A percentile compares a stretch with the other conserved stretches of the same genome.
These are phyloP conservation scores for Xestia xanthographa DNA, from an alignment of 2,888 invertebrate genomes.

Conservation along the genomic window DNA sequence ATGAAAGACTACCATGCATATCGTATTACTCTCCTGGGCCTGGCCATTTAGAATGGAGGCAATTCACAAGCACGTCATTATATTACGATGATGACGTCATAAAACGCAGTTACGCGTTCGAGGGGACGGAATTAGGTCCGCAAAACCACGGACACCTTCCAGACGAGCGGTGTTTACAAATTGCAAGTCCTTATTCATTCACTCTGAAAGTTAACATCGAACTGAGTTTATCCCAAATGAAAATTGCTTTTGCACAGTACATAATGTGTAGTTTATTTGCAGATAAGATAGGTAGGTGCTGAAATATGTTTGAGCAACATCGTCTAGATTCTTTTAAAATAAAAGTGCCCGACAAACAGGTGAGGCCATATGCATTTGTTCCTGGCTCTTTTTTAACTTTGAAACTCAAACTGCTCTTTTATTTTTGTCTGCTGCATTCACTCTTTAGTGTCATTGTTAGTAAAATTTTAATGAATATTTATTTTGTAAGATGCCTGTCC, in stretches of 20 bases:
- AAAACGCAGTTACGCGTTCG: constrained; percentile 75
- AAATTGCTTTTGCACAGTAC: background rate
- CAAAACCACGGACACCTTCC: constrained; percentile 60
- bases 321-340: constrained; percentile 15
- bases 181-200: constrained; percentile 20
- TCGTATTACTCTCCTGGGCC: constrained; percentile 39
- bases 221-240: background rate
- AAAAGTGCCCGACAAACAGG: constrained; percentile 32
- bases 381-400: constrained; percentile 36
- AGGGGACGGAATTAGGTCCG: constrained; percentile 73
- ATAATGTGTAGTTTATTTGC: background rate
- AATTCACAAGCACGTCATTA: constrained; percentile 79
- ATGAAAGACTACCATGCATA: constrained; percentile 31
- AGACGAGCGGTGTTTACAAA: constrained; percentile 48
- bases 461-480: constrained; percentile 17
- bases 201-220: background rate
- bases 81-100: constrained; percentile 79
- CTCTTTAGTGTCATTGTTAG: constrained; percentile 30
- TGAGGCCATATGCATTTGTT: constrained; percentile 32
- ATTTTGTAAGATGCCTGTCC: constrained; percentile 1
- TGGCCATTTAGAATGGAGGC: constrained; percentile 74
- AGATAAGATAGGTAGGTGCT: background rate
- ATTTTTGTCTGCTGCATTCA: constrained; percentile 38
- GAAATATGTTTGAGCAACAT: background rate
- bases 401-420: constrained; percentile 25